phyloP scores from a whole-genome alignment of 64 coral and sea anemone species.

The Stylophora pistillata region DNA sequence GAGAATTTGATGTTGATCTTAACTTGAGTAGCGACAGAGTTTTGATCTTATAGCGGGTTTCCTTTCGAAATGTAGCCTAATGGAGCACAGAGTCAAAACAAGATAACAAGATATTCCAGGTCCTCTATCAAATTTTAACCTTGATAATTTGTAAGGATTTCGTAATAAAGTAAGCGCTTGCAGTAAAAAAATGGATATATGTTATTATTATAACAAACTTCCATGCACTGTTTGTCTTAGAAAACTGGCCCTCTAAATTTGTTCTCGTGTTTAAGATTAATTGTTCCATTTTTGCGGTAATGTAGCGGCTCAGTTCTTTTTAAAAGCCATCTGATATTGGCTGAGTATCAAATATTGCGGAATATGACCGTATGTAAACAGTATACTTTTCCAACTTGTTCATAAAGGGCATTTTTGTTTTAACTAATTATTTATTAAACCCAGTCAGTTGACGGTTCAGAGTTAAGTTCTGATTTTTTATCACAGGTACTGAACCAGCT shows the following conservation, averaged over 20 bases:
- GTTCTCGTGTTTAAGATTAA: not conserved
- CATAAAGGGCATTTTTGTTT: not conserved
- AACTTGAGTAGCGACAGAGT: not conserved
- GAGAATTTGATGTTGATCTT: not conserved
- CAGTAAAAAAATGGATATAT: not conserved
- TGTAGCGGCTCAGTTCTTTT: not conserved
- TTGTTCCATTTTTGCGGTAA: not conserved
- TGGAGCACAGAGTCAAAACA: constrained; percentile 43
- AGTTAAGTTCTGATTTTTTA: not conserved
- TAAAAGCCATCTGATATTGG: not conserved
- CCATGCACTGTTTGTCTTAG: not conserved
- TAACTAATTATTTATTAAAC: not conserved
- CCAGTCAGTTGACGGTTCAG: not conserved
- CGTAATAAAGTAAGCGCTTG: not conserved
- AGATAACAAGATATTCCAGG: constrained; percentile 12
- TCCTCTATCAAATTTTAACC: not conserved
- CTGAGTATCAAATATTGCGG: not conserved
- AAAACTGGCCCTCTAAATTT: not conserved
- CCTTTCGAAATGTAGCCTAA: constrained; percentile 29
- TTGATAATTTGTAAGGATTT: constrained; percentile 4
- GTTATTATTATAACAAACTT: too few species aligned
- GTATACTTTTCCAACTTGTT: not conserved
- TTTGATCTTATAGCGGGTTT: constrained; percentile 26
- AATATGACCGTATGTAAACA: not conserved
- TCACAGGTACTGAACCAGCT: not conserved